These are phyloP conservation scores for Hydraecia micacea DNA, from an alignment of 2,888 invertebrate genomes.

Conservation along the genomic window DNA sequence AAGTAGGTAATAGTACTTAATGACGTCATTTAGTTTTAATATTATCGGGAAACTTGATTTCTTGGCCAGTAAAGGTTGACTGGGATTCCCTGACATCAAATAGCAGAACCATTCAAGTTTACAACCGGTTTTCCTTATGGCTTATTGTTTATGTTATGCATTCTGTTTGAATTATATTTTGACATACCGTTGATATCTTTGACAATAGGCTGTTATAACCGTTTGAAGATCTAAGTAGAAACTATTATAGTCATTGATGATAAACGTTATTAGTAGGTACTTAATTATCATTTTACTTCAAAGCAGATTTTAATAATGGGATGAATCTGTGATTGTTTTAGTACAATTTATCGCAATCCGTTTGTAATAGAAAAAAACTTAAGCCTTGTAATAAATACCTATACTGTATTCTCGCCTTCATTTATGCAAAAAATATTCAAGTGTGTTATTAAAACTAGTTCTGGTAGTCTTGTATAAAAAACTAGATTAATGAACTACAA, in stretches of 20 bases:
- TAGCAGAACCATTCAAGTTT: conserved; percentile 25
- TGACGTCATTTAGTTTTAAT: conserved; percentile 10
- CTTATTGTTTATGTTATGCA: conserved; percentile 40
- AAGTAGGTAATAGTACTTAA: background rate
- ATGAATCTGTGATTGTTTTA: background rate
- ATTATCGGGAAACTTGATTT: conserved; percentile 37
- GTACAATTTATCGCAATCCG: background rate
- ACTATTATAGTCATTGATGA: background rate
- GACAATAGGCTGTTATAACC: conserved; percentile 5
- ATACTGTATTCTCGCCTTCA: background rate
- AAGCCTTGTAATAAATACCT: background rate
- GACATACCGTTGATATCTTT: background rate
- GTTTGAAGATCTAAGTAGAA: background rate
- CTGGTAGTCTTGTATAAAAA: conserved; percentile 29
- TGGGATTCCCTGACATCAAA: conserved; percentile 66
- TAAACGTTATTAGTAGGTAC: background rate
- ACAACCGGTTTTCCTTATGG: conserved; percentile 58
- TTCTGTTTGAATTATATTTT: conserved; percentile 25
- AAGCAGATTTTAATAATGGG: background rate
- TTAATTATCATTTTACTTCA: background rate
- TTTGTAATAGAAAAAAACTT: background rate
- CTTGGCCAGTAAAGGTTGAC: conserved; percentile 40
- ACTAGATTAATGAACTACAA: background rate
- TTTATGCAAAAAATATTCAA: conserved; percentile 30
- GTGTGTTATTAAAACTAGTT: conserved; percentile 31